phyloP scores from a whole-genome alignment of 2,888 invertebrate genomes.

The Dryadula phaetusa region DNA sequence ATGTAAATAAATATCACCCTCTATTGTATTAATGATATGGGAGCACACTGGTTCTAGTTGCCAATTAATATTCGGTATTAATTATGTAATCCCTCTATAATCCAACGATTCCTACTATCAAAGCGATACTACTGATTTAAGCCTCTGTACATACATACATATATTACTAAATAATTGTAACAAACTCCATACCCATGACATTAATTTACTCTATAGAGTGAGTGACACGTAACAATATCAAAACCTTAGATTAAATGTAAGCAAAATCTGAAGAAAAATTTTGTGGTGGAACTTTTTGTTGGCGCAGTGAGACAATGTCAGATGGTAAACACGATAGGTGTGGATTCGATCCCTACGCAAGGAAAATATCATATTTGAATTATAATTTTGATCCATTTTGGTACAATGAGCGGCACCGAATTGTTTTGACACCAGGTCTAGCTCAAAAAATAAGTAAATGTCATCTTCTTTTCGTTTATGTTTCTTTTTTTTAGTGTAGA shows the following conservation, averaged over 20 bases:
- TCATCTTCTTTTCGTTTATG: too few species aligned
- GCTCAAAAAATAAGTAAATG: too few species aligned
- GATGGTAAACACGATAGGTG: too few species aligned
- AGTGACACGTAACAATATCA: not conserved
- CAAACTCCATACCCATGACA: conserved; percentile 3
- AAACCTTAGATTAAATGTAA: not conserved
- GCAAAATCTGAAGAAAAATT: not conserved
- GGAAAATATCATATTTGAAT: too few species aligned
- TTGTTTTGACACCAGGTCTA: too few species aligned
- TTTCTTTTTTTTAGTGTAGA: too few species aligned
- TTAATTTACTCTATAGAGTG: not conserved
- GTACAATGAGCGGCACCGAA: too few species aligned
- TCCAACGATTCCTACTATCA: conserved; percentile 18
- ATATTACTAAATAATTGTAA: conserved; percentile 22
- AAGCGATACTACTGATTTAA: conserved; percentile 23
- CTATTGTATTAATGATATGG: not conserved
- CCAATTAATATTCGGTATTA: conserved; percentile 18
- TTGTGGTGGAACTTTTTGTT: too few species aligned
- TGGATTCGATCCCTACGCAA: too few species aligned
- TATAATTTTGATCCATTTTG: too few species aligned
- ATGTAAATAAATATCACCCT: not conserved
- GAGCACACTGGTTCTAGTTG: not conserved
- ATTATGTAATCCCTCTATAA: conserved; percentile 23
- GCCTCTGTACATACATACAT: conserved; percentile 16
- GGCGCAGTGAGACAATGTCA: too few species aligned